phyloP scores from a whole-genome alignment of 2,797 vertebrate species.

The Centroberyx gerrardi region DNA sequence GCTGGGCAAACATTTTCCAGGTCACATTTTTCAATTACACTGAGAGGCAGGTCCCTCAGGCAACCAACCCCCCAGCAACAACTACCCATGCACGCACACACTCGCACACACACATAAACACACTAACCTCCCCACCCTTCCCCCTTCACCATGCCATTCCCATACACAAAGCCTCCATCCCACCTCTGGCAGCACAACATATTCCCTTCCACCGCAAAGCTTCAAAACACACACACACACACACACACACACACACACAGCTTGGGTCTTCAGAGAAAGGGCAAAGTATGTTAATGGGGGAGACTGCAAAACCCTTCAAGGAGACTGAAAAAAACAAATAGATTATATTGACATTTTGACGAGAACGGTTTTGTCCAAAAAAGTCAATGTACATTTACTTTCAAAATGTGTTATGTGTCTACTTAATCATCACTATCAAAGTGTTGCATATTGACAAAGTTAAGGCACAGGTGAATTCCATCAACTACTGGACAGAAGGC shows the following conservation, averaged over 20 bases:
- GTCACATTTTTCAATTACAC: conserved; percentile 92
- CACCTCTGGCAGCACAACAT: conserved; percentile 47
- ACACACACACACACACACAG: conserved; percentile 49
- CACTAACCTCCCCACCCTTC: conserved; percentile 68
- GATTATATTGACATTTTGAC: conserved; percentile 32
- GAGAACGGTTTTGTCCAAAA: conserved; percentile 21
- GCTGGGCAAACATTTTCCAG: conserved; percentile 90
- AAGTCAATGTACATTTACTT: conserved; percentile 2
- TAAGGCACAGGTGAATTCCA: conserved; percentile 36
- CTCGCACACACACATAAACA: conserved; percentile 57
- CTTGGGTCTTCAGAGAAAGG: conserved; percentile 34
- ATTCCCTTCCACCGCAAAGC: conserved; percentile 44
- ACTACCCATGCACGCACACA: conserved; percentile 52
- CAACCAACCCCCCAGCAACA: conserved; percentile 70
- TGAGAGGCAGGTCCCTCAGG: conserved; percentile 85
- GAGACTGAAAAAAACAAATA: conserved; percentile 28
- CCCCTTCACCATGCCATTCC: conserved; percentile 49
- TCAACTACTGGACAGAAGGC: conserved; percentile 37
- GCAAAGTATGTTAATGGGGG: conserved; percentile 45
- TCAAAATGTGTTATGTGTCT: background rate
- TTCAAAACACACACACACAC: conserved; percentile 57
- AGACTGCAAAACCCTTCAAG: conserved; percentile 31
- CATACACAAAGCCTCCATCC: conserved; percentile 37
- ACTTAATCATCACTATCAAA: conserved; percentile 38
- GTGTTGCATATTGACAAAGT: conserved; percentile 33